Conservation (phyloP, 2,888 invertebrate species). For the Yponomeuta sedellus region DNA sequence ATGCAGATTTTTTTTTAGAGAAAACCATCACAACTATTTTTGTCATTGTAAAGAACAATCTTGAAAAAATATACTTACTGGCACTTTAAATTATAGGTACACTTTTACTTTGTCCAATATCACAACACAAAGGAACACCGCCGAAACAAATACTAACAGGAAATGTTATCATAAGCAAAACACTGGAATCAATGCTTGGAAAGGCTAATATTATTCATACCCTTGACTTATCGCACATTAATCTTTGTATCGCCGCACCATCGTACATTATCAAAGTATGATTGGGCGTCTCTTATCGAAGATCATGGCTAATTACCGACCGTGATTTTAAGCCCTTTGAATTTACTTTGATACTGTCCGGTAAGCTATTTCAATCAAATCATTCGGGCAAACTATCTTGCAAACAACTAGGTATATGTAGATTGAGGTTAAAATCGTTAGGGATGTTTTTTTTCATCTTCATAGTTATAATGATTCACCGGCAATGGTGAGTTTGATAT, state of each 20-base stretch:
- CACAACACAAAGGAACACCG: background rate
- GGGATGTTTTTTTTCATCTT: too few relatives aligned
- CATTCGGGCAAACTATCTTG: too few relatives aligned
- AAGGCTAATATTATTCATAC: conserved; percentile 13
- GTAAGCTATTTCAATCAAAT: background rate
- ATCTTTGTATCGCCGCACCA: conserved; percentile 1
- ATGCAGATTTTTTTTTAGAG: too few relatives aligned
- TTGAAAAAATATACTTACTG: background rate
- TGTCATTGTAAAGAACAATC: background rate
- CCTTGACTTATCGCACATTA: conserved; percentile 12
- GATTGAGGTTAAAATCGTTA: too few relatives aligned
- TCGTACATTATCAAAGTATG: background rate
- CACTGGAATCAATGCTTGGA: conserved; percentile 13
- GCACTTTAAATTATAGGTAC: background rate
- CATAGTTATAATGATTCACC: too few relatives aligned
- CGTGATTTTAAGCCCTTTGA: background rate
- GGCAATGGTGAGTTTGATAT: too few relatives aligned
- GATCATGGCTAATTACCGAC: conserved; percentile 3
- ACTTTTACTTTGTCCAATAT: background rate
- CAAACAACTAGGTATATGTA: too few relatives aligned
- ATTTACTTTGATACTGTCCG: background rate
- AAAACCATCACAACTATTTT: background rate
- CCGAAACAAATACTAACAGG: conserved; percentile 5
- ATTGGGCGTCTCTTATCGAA: background rate
- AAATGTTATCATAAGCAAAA: conserved; percentile 21